Conservation (phyloP, 35 echinoderm and acorn worm species). For the Diadema setosum region DNA sequence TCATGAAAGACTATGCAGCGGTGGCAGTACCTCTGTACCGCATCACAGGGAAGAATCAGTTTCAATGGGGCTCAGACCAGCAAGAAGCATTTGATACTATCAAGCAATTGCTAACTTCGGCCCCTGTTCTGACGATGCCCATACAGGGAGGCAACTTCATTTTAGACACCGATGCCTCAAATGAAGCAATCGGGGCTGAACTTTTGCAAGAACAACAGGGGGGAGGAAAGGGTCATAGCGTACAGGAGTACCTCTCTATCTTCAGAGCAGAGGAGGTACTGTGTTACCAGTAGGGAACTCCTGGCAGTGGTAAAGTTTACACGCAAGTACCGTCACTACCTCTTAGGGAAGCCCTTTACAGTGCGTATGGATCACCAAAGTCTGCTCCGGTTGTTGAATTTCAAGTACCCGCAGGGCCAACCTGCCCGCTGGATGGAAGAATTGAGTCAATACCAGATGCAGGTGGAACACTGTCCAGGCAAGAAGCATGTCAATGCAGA, state of each 20-base stretch:
- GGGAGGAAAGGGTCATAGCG: no score
- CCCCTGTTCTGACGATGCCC: constrained; percentile 31
- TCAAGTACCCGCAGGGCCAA: constrained; percentile 43
- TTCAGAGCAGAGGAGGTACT: constrained; percentile 30
- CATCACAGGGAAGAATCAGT: constrained; percentile 19
- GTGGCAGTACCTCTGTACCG: constrained; percentile 27
- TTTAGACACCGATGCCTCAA: no score
- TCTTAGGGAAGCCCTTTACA: constrained; percentile 10
- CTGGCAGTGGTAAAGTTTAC: constrained; percentile 23
- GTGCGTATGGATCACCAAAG: constrained; percentile 49
- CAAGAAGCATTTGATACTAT: constrained; percentile 25
- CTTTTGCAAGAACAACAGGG: no score
- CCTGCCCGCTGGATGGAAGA: constrained; percentile 35
- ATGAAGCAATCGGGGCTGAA: constrained; percentile 30
- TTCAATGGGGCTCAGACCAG: background rate
- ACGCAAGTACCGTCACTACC: constrained; percentile 15
- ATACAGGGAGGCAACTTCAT: constrained; percentile 16
- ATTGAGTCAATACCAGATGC: constrained; percentile 32
- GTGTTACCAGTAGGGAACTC: constrained; percentile 30
- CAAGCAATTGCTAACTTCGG: background rate
- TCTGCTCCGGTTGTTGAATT: constrained; percentile 6
- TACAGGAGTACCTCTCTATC: no score
- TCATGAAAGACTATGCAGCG: constrained; percentile 34
- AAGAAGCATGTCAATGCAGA: constrained; percentile 30
- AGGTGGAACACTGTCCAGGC: constrained; percentile 27